phyloP scores from a whole-genome alignment of 2,888 invertebrate species.

The Drosophila limbata region DNA sequence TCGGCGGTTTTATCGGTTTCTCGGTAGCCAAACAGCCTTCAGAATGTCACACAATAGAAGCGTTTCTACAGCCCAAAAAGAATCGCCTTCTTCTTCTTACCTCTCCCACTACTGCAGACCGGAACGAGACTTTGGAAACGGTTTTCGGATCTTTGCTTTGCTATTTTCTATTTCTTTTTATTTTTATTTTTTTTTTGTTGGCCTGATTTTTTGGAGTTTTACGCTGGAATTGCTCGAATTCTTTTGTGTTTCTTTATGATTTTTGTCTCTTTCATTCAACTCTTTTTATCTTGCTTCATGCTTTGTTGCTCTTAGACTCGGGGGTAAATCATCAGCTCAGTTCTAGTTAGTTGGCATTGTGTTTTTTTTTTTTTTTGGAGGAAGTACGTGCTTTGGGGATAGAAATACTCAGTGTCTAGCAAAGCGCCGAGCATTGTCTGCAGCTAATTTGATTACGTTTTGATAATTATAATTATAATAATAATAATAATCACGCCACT shows the following conservation, averaged over 20 bases:
- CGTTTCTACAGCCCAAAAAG: background rate
- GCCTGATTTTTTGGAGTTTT: constrained; percentile 47
- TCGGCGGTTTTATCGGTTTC: constrained; percentile 69
- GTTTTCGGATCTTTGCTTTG: constrained; percentile 46
- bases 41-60: constrained; percentile 69
- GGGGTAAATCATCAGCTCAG: constrained; percentile 17
- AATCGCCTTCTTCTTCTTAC: background rate
- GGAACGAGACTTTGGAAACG: constrained; percentile 48
- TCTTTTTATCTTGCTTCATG: constrained; percentile 44
- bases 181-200: constrained; percentile 38
- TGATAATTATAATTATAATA: background rate
- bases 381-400: constrained; percentile 33
- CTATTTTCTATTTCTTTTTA: constrained; percentile 8
- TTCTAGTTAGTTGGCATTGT: constrained; percentile 56
- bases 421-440: background rate
- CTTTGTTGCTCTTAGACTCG: constrained; percentile 41
- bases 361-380: constrained; percentile 10
- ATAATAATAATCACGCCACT: background rate
- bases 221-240: constrained; percentile 59
- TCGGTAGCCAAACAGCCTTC: constrained; percentile 71
- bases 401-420: constrained; percentile 14
- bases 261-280: constrained; percentile 13
- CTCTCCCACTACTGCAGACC: constrained; percentile 25
- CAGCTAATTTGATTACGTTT: constrained; percentile 22
- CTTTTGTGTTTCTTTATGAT: constrained; percentile 35